A percentile compares a stretch with the other conserved stretches of the same genome.
These are phyloP conservation scores for Limnephilus rhombicus DNA, from an alignment of 2,888 invertebrate genomes.

Conservation along the genomic window DNA sequence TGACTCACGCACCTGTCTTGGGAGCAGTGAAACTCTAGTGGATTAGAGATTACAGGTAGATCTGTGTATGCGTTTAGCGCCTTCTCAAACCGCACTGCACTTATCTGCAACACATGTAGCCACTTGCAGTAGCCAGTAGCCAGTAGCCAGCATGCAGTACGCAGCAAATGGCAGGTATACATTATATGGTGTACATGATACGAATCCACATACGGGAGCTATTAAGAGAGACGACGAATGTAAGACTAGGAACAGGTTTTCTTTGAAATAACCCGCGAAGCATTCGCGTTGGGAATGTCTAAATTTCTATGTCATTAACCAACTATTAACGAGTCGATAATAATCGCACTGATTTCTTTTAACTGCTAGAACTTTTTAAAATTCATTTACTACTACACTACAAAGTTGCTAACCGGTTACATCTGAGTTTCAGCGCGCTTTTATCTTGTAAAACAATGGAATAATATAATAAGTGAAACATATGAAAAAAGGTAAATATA, in stretches of 20 bases:
- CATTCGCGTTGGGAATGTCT: conserved; percentile 51
- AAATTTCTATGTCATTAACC: conserved; percentile 57
- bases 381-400: background rate
- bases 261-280: conserved; percentile 40
- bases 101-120: background rate
- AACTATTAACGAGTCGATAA: conserved; percentile 30
- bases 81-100: conserved; percentile 6
- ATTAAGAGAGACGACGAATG: conserved; percentile 20
- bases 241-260: conserved; percentile 49
- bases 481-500: no score
- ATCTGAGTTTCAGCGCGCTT: background rate
- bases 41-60: conserved; percentile 1
- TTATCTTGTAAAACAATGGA: no score
- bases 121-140: background rate
- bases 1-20: background rate
- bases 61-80: conserved; percentile 14
- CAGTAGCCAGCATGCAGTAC: background rate
- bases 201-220: conserved; percentile 11
- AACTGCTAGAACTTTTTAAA: background rate
- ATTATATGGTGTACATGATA: background rate
- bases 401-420: background rate
- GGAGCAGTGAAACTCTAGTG: conserved; percentile 20
- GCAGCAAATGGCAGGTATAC: background rate
- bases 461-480: no score
- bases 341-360: background rate